Evolutionary conservation across 2,113 vertebrate species (phyloP).

Genomic region (Mixornis gularis): DNA sequence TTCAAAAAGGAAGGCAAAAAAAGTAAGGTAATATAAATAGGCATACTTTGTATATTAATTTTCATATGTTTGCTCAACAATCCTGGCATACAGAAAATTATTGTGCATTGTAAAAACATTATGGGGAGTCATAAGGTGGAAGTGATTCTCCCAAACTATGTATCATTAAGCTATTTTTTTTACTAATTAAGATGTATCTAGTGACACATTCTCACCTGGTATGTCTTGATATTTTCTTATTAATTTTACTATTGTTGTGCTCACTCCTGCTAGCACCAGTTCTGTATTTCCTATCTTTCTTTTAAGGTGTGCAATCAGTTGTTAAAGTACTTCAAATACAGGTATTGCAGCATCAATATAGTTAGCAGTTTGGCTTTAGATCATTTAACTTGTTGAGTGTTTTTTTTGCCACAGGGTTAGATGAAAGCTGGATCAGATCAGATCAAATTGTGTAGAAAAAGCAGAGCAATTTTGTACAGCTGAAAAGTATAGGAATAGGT

Average conservation of each 20-base stretch:
- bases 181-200: not conserved
- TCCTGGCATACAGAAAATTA: not conserved
- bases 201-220: not conserved
- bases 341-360: not conserved
- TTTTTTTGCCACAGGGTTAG: not conserved
- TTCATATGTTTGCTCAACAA: not conserved
- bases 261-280: not conserved
- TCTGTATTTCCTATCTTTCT: not conserved
- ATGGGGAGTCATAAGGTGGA: not conserved
- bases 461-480: not conserved
- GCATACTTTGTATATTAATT: not conserved
- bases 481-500: not conserved
- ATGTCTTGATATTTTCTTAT: not conserved
- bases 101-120: not conserved
- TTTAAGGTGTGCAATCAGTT: not conserved
- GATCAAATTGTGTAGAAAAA: not conserved
- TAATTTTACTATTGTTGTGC: not conserved
- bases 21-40: not conserved
- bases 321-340: not conserved
- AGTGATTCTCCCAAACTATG: not conserved
- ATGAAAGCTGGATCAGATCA: not conserved
- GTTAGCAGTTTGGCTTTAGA: not conserved
- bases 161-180: not conserved
- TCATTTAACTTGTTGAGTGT: fast-evolving
- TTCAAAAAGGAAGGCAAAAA: not conserved